A percentile compares a stretch with the other conserved stretches of the same genome.
Evolutionary conservation across 1,140 invertebrate genomes (phyloP).

Genomic region (Diorhabda sublineata): DNA sequence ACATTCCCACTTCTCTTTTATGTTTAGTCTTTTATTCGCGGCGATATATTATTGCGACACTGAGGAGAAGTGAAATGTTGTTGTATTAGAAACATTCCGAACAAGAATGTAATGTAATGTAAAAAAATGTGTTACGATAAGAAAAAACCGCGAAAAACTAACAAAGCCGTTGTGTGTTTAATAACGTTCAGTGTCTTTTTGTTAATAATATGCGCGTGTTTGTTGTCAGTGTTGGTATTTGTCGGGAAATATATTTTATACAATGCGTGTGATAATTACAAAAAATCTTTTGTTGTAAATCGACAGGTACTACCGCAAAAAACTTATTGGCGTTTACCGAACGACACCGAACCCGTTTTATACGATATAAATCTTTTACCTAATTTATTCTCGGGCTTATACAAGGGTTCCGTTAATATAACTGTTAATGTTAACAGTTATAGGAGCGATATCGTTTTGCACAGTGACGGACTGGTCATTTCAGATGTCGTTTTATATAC

Average conservation of each 20-base stretch:
- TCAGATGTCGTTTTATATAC: constrained; percentile 43
- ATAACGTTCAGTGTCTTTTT: constrained; percentile 51
- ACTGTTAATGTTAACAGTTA: constrained; percentile 55
- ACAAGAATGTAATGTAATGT: no score
- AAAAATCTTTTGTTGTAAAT: constrained; percentile 15
- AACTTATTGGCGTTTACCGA: constrained; percentile 56
- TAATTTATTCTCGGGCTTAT: constrained; percentile 64
- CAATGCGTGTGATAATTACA: constrained; percentile 18
- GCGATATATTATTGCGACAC: background rate
- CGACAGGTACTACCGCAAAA: background rate
- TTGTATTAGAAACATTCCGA: no score
- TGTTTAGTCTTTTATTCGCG: background rate
- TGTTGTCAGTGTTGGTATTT: constrained; percentile 49
- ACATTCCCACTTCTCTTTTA: background rate
- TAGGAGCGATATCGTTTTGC: constrained; percentile 62
- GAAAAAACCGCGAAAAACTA: constrained; percentile 18
- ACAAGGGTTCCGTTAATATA: constrained; percentile 70
- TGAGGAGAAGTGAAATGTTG: background rate
- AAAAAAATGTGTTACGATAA: background rate
- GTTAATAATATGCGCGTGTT: constrained; percentile 47
- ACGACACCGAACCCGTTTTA: constrained; percentile 61
- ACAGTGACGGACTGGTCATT: constrained; percentile 63
- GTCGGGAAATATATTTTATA: constrained; percentile 47
- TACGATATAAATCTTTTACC: constrained; percentile 76
- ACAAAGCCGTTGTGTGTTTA: constrained; percentile 35